Evolutionary conservation across 64 coral and sea anemone species (phyloP), one percentile per base, ranked within the genome.

Genomic region (Stichodactyla helianthus): DNA sequence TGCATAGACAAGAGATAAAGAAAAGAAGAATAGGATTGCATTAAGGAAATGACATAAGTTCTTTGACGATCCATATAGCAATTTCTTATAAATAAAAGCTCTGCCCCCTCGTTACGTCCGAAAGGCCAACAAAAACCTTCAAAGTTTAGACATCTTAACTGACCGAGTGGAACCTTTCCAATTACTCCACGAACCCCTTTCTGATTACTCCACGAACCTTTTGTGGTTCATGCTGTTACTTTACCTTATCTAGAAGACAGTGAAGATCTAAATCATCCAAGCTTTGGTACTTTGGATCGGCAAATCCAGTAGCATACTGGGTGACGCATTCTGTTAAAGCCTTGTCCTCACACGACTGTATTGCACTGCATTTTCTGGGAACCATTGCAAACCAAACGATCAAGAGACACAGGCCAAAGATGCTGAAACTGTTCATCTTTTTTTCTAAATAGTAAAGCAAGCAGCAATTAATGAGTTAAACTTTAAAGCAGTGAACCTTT

Each of bases 301-400:
- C 78, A 81, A 81, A 81, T 19, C 78, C 78, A 53, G 78, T 6
- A 28, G 78, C 78, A 81, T 81, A 81, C 22, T 81, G 16, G 6
- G n/a, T 17, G 14, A 81, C 51, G 10, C 78, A 81, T 54, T 81
- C 52, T 10, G 52, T 51, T 51, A 81, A 18, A 5, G 78, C 78
- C 16, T 81, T 54, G 78, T 81, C 78, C 16, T 81, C 52, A 13
- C 78, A 81, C 15, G 78, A 54, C 23, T 74, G 68, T 27, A 27
- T 31, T 31, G 68, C 68, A 31, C 11, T 12, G 50, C 78, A 81
- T 81, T 20, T 81, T 81, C 78, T 6, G 52, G 51, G 25, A 3
- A 9, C 52, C 50, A 81, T 51, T 54, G 52, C 20, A 17, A 81
- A 12, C 18, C 15, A 50, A 54, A 10, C 31, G n/a, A n/a, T n/a